Evolutionary conservation across 1,140 invertebrate genomes (phyloP).

Genomic region (Papilio glaucus): DNA sequence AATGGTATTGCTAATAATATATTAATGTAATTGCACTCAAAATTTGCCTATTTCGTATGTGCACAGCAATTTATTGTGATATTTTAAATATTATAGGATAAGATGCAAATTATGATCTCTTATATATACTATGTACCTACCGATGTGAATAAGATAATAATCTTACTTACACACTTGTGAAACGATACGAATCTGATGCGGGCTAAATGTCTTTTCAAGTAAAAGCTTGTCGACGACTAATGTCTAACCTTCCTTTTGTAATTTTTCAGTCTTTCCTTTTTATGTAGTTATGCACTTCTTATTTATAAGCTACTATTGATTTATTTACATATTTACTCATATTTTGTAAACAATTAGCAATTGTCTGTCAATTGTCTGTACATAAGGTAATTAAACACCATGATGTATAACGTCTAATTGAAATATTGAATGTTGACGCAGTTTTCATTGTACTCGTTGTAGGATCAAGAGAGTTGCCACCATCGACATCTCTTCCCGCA

Average conservation of each 20-base stretch:
- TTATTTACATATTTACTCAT: slow-evolving; percentile 38
- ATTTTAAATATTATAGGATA: slow-evolving; percentile 83
- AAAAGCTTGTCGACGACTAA: slow-evolving; percentile 44
- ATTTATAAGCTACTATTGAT: slow-evolving; percentile 41
- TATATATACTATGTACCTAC: slow-evolving; percentile 76
- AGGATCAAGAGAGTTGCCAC: slow-evolving; percentile 2
- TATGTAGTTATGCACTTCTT: slow-evolving; percentile 42
- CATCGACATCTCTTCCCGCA: not conserved
- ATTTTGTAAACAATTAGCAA: slow-evolving; percentile 70
- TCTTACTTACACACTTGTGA: slow-evolving; percentile 61
- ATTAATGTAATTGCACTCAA: slow-evolving; percentile 82
- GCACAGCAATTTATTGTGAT: slow-evolving; percentile 83
- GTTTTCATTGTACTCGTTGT: slow-evolving; percentile 37
- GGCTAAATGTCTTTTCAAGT: slow-evolving; percentile 49
- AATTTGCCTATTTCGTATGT: slow-evolving; percentile 83
- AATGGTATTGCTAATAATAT: slow-evolving; percentile 68
- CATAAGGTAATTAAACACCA: slow-evolving; percentile 57
- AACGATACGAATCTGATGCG: slow-evolving; percentile 61
- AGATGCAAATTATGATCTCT: slow-evolving; percentile 78
- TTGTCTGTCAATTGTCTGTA: slow-evolving; percentile 76
- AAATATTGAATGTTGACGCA: slow-evolving; percentile 20
- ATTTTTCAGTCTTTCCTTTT: slow-evolving; percentile 40
- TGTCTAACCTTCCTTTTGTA: not conserved
- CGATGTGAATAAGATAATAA: slow-evolving; percentile 75
- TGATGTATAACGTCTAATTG: slow-evolving; percentile 50